phyloP scores from a whole-genome alignment of 2,113 vertebrate genomes.

The Etheostoma cragini region DNA sequence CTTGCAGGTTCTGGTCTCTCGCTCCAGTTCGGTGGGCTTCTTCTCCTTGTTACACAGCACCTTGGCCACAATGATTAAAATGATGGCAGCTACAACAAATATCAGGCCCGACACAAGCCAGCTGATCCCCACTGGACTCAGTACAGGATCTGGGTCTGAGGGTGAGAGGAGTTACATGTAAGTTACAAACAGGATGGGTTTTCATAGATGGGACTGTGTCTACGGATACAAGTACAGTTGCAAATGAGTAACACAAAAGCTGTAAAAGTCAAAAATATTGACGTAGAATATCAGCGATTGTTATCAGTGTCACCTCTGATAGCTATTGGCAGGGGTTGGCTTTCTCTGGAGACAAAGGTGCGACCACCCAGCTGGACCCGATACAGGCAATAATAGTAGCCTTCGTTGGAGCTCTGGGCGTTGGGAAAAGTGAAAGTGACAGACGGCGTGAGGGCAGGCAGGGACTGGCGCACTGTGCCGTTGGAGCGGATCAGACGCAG shows the following conservation, averaged over 20 bases:
- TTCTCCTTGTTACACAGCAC: conserved; percentile 78
- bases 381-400: conserved; percentile 86
- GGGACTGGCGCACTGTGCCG: conserved; percentile 82
- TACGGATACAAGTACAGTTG: background rate
- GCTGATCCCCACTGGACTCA: conserved; percentile 83
- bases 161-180: background rate
- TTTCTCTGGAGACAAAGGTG: conserved; percentile 83
- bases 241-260: background rate
- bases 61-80: conserved; percentile 78
- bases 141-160: conserved; percentile 80
- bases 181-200: background rate
- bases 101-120: conserved; percentile 82
- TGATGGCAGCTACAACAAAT: conserved; percentile 75
- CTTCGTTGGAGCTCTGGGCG: conserved; percentile 81
- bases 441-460: conserved; percentile 74
- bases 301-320: conserved; percentile 71
- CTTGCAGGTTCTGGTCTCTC: conserved; percentile 84
- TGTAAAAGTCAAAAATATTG: background rate
- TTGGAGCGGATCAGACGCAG: conserved; percentile 83
- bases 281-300: background rate
- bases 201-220: background rate
- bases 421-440: conserved; percentile 82
- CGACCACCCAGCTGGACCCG: conserved; percentile 81
- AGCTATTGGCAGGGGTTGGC: conserved; percentile 83
- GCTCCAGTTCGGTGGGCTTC: conserved; percentile 81